Evolutionary conservation across 2,888 invertebrate species (phyloP).

Genomic region (Cosmorhoe ocellata): DNA sequence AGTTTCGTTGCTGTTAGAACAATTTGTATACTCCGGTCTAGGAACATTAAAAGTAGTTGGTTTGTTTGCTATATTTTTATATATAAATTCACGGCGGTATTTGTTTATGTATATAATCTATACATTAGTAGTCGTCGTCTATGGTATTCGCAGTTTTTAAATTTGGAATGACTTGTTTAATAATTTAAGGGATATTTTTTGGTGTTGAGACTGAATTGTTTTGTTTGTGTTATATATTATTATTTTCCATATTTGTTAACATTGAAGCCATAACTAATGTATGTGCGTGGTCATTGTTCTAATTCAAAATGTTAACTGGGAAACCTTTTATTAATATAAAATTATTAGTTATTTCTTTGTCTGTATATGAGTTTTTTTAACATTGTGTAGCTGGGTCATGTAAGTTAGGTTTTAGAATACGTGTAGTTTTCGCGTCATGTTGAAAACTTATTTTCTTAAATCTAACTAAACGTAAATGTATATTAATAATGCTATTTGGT

Average conservation of each 20-base stretch:
- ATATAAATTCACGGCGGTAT: slow-evolving; percentile 20
- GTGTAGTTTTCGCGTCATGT: slow-evolving; percentile 64
- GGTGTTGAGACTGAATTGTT: slow-evolving; percentile 82
- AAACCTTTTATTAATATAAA: slow-evolving; percentile 54
- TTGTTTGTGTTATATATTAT: slow-evolving; percentile 80
- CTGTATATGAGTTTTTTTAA: slow-evolving; percentile 80
- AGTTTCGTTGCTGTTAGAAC: slow-evolving; percentile 42
- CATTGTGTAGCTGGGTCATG: slow-evolving; percentile 72
- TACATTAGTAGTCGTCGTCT: slow-evolving; percentile 17
- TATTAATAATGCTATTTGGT: slow-evolving; percentile 75
- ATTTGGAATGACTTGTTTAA: slow-evolving; percentile 51
- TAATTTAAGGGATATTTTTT: slow-evolving; percentile 57
- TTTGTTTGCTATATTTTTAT: slow-evolving; percentile 72
- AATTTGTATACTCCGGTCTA: slow-evolving; percentile 47
- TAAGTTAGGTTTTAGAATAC: slow-evolving; percentile 72
- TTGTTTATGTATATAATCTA: slow-evolving; percentile 15
- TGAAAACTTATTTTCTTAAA: slow-evolving; percentile 65
- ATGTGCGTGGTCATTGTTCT: slow-evolving; percentile 46
- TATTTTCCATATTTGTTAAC: slow-evolving; percentile 66
- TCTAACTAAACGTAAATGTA: slow-evolving; percentile 72
- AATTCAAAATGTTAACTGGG: slow-evolving; percentile 51
- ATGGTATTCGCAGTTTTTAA: slow-evolving; percentile 8
- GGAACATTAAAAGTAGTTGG: slow-evolving; percentile 49
- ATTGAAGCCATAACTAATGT: slow-evolving; percentile 55
- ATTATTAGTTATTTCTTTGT: slow-evolving; percentile 74